Percentiles rank a stretch among this genome's conserved stretches.
Evolutionary conservation across 2,113 vertebrate species (phyloP).

Genomic region (Melanocharis versteri): DNA sequence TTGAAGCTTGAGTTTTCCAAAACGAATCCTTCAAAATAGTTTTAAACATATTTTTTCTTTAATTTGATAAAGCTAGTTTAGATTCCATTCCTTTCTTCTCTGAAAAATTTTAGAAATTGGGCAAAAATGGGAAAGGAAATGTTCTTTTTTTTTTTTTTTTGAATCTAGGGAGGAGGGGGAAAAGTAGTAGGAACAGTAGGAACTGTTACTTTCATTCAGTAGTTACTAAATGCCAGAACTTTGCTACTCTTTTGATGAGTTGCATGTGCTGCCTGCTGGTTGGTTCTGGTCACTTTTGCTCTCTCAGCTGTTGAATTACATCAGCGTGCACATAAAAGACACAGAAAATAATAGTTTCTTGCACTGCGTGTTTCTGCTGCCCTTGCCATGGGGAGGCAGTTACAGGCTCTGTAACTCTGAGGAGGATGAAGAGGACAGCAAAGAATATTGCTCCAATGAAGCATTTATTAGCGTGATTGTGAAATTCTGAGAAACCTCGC

Average conservation of each 20-base stretch:
- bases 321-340: background rate
- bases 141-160: background rate
- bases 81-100: background rate
- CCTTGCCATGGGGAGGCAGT: background rate
- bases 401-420: background rate
- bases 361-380: background rate
- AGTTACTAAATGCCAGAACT: background rate
- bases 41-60: background rate
- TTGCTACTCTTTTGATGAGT: background rate
- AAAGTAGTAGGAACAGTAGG: background rate
- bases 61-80: background rate
- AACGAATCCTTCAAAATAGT: background rate
- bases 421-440: background rate
- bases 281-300: background rate
- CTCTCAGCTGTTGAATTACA: background rate
- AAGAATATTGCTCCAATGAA: background rate
- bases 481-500: background rate
- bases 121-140: background rate
- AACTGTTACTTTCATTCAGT: background rate
- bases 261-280: background rate
- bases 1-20: background rate
- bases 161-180: accelerated
- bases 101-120: background rate
- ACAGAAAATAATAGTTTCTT: background rate
- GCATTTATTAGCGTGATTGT: background rate